Conservation (phyloP, 1,140 invertebrate genomes). For the Leptopilina clavipes region DNA sequence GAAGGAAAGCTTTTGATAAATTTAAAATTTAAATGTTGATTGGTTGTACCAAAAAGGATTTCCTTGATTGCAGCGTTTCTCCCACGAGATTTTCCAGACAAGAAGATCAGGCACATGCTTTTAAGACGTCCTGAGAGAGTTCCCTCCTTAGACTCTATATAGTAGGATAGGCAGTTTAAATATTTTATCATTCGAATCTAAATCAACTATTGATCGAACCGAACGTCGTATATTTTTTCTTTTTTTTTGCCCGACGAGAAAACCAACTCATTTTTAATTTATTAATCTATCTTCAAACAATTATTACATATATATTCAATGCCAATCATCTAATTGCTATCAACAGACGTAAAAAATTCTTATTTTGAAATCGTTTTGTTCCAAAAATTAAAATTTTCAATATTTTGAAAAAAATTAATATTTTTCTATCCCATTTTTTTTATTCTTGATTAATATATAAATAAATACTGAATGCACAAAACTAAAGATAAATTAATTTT, state of each 20-base stretch:
- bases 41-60: conserved; percentile 7
- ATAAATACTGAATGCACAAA: too few species aligned
- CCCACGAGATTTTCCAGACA: conserved; percentile 17
- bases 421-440: too few species aligned
- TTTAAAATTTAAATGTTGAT: conserved; percentile 27
- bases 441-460: too few species aligned
- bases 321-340: too few species aligned
- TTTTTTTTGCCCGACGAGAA: not conserved
- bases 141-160: conserved; percentile 11
- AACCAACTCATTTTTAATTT: conserved; percentile 5
- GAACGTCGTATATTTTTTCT: not conserved
- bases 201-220: conserved; percentile 29
- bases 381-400: too few species aligned
- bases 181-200: conserved; percentile 26
- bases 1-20: not conserved
- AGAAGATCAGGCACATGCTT: conserved; percentile 33
- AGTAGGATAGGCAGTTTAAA: conserved; percentile 8
- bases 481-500: too few species aligned
- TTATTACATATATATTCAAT: not conserved
- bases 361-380: too few species aligned
- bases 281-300: not conserved
- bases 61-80: conserved; percentile 28
- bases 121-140: conserved; percentile 5
- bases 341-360: too few species aligned
- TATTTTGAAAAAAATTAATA: too few species aligned